These are phyloP conservation scores for Vireo griseus DNA, from an alignment of 2,797 vertebrate genomes.

Conservation along the genomic window DNA sequence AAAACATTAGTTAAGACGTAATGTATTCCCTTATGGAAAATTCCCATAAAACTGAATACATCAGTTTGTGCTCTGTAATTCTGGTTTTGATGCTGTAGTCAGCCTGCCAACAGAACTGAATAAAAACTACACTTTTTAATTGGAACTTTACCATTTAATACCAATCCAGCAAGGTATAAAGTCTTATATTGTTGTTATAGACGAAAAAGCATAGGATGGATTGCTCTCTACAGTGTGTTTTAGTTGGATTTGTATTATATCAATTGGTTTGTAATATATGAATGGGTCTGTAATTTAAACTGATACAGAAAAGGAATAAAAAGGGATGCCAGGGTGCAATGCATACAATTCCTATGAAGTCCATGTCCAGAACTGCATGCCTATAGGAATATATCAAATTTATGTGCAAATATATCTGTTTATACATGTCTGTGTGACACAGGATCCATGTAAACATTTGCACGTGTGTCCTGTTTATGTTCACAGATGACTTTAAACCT, in stretches of 20 bases:
- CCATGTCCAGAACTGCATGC: not conserved
- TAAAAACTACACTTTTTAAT: not conserved
- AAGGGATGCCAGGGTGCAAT: not conserved
- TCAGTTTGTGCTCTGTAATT: not conserved
- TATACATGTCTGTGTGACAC: not conserved
- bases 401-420: not conserved
- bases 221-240: not conserved
- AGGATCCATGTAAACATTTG: not conserved
- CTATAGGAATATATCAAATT: not conserved
- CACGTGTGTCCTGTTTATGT: not conserved
- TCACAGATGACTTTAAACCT: not conserved
- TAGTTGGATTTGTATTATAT: not conserved
- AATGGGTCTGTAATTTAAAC: not conserved
- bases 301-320: not conserved
- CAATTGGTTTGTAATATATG: not conserved
- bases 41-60: not conserved
- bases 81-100: not conserved
- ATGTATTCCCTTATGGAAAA: conserved; percentile 45
- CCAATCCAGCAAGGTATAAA: not conserved
- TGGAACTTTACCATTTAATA: not conserved
- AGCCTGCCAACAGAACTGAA: not conserved
- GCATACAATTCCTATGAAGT: not conserved
- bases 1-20: conserved; percentile 36
- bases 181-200: not conserved
- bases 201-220: not conserved